phyloP scores from a whole-genome alignment of 2,797 vertebrate genomes.

The Gymnocypris eckloni region DNA sequence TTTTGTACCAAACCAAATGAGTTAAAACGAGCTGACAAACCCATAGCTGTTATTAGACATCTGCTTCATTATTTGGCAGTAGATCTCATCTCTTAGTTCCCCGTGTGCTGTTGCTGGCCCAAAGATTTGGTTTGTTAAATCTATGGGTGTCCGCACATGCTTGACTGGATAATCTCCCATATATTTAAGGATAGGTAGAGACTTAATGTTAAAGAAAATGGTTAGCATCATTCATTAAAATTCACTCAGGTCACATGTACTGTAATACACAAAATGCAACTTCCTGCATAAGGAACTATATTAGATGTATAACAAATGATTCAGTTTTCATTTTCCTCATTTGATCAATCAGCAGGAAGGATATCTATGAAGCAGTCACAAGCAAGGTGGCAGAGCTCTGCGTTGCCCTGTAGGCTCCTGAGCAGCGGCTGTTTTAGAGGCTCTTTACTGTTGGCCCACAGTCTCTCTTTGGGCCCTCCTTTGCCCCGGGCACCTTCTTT shows the following conservation, averaged over 20 bases:
- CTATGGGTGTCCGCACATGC: conserved; percentile 76
- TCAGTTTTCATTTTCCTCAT: neutral
- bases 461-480: conserved; percentile 72
- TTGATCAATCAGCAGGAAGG: conserved; percentile 71
- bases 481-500: conserved; percentile 76
- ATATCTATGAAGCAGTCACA: conserved; percentile 92
- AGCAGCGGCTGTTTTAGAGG: conserved; percentile 89
- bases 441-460: conserved; percentile 87
- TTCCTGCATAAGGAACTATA: neutral
- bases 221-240: conserved; percentile 8
- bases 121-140: conserved; percentile 95
- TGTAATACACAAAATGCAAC: neutral
- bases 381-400: conserved; percentile 83
- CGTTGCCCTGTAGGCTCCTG: conserved; percentile 73
- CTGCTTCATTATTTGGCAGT: conserved; percentile 98
- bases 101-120: conserved; percentile 80
- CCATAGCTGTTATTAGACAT: conserved; percentile 88
- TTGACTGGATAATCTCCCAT: conserved; percentile 96
- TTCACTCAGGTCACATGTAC: neutral
- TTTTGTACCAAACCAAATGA: neutral
- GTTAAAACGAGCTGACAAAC: conserved; percentile 67
- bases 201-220: conserved; percentile 77
- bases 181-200: conserved; percentile 91
- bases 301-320: neutral
- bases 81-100: conserved; percentile 88